phyloP scores from a whole-genome alignment of 2,888 invertebrate genomes.

The Drosophila cyrtoloma region DNA sequence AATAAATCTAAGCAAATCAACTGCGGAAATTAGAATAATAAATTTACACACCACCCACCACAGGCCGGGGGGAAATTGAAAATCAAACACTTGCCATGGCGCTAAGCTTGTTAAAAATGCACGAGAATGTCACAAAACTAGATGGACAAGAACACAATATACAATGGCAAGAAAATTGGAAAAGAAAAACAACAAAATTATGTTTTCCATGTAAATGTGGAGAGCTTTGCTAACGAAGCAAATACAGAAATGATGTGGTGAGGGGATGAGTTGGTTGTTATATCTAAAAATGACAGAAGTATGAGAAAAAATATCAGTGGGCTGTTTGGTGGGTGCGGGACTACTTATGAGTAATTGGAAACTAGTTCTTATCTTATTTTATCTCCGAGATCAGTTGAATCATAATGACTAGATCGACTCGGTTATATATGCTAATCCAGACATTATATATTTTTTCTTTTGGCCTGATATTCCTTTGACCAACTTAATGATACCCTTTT shows the following conservation, averaged over 20 bases:
- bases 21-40: constrained; percentile 74
- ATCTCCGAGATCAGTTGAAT: background rate
- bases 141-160: constrained; percentile 14
- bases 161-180: constrained; percentile 22
- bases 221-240: constrained; percentile 67
- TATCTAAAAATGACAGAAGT: background rate
- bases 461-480: background rate
- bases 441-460: background rate
- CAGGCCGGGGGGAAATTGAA: constrained; percentile 32
- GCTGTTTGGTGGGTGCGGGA: background rate
- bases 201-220: constrained; percentile 70
- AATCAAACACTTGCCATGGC: constrained; percentile 60
- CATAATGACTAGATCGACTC: background rate
- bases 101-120: constrained; percentile 67
- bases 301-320: background rate
- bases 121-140: constrained; percentile 33
- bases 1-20: constrained; percentile 71
- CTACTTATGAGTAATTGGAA: background rate
- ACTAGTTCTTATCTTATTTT: background rate
- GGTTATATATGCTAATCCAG: too few relatives aligned
- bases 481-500: background rate
- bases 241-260: constrained; percentile 36
- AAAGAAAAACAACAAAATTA: constrained; percentile 60
- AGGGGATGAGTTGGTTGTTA: background rate
- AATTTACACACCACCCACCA: constrained; percentile 49